Evolutionary conservation across 1,140 invertebrate species (phyloP).

Genomic region (Drosophila punjabiensis): DNA sequence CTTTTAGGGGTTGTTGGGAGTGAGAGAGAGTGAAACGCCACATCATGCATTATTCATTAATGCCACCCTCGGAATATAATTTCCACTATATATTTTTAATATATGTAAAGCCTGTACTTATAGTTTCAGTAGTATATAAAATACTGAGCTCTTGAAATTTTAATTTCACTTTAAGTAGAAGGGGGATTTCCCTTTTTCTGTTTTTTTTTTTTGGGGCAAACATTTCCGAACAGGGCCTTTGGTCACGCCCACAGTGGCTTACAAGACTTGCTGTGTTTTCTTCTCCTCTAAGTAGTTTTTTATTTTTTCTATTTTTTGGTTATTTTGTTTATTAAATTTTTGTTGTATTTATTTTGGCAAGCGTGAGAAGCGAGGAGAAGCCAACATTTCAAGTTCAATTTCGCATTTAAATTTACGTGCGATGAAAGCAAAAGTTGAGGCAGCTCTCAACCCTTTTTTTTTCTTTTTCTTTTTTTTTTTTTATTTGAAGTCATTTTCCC

Average conservation of each 20-base stretch:
- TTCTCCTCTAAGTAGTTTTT: neutral
- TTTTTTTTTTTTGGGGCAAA: slow-evolving; percentile 17
- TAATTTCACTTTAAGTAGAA: neutral
- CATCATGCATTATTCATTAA: slow-evolving; percentile 11
- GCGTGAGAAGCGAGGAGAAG: slow-evolving; percentile 68
- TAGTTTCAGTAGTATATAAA: neutral
- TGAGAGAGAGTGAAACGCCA: neutral
- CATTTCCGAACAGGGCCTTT: slow-evolving; percentile 7
- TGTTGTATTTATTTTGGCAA: slow-evolving; percentile 17
- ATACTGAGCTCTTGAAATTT: slow-evolving; percentile 1
- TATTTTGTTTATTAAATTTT: neutral
- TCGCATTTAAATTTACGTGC: slow-evolving; percentile 60
- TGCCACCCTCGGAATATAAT: slow-evolving; percentile 15
- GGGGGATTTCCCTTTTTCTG: slow-evolving; percentile 6
- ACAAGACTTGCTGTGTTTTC: slow-evolving; percentile 17
- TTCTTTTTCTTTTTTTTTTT: neutral
- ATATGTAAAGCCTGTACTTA: neutral
- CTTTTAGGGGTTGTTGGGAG: slow-evolving; percentile 1
- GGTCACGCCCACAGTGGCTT: slow-evolving; percentile 24
- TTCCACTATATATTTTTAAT: neutral
- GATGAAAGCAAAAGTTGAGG: slow-evolving; percentile 76
- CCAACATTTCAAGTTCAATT: slow-evolving; percentile 67
- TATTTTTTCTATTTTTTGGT: slow-evolving; percentile 8
- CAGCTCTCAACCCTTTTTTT: slow-evolving; percentile 3
- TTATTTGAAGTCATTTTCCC: neutral